A percentile compares a stretch with the other conserved stretches of the same genome.
These are phyloP conservation scores for Dermochelys coriacea DNA, from an alignment of 2,797 vertebrate genomes.

Conservation along the genomic window DNA sequence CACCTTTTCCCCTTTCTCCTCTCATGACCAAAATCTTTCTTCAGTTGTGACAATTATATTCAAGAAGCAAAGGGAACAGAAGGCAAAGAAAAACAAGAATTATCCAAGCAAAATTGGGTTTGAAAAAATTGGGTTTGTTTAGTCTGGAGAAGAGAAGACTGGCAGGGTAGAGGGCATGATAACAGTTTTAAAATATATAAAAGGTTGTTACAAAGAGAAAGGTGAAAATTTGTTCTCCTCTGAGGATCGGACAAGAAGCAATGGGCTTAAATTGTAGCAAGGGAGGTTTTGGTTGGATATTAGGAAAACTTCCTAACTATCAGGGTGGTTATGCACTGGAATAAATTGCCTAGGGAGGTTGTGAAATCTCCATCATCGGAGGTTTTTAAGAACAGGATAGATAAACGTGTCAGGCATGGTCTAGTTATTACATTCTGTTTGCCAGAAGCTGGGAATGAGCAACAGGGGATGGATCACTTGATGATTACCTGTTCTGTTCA, in stretches of 20 bases:
- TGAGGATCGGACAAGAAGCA: not conserved
- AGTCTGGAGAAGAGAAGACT: not conserved
- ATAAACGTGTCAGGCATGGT: not conserved
- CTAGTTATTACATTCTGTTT: not conserved
- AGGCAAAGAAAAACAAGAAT: not conserved
- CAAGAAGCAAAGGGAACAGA: not conserved
- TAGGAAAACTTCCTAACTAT: not conserved
- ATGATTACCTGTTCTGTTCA: too few species aligned
- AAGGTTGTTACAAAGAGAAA: not conserved
- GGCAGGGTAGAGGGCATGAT: too few species aligned
- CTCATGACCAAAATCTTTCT: not conserved
- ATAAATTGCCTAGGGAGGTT: not conserved
- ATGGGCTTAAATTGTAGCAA: not conserved
- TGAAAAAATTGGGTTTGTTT: not conserved
- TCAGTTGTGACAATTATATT: accelerated
- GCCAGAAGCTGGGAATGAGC: too few species aligned
- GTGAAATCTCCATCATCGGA: not conserved
- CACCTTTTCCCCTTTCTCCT: not conserved
- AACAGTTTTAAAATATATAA: not conserved
- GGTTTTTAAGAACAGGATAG: not conserved
- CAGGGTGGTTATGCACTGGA: not conserved
- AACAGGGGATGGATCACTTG: too few species aligned
- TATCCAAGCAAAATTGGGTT: not conserved
- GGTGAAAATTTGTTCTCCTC: not conserved
- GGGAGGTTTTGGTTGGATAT: not conserved